These are phyloP conservation scores for Knipowitschia caucasica DNA, from an alignment of 2,797 vertebrate species.

Conservation along the genomic window DNA sequence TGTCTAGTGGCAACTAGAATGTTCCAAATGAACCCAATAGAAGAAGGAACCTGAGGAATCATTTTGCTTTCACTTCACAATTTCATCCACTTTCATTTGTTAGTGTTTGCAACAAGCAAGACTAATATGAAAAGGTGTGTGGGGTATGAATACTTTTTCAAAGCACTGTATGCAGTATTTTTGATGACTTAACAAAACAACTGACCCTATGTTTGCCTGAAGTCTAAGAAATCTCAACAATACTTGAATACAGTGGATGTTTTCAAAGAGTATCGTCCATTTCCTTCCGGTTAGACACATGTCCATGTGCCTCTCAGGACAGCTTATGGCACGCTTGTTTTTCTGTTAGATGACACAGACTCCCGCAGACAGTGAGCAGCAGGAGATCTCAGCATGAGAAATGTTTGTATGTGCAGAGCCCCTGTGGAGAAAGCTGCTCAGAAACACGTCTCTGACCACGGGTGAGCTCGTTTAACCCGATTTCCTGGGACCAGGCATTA, in stretches of 20 bases:
- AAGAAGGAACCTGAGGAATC: too few relatives aligned
- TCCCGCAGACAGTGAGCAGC: conserved; percentile 30
- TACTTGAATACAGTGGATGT: not conserved
- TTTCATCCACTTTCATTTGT: too few relatives aligned
- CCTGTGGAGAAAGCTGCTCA: conserved; percentile 36
- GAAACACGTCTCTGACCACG: conserved; percentile 20
- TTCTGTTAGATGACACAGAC: conserved; percentile 27
- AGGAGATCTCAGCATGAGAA: conserved; percentile 9
- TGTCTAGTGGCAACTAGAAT: too few relatives aligned
- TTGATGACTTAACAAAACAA: too few relatives aligned
- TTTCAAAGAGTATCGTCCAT: not conserved
- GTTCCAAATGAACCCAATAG: too few relatives aligned
- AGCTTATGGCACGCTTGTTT: conserved; percentile 14
- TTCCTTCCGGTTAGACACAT: not conserved
- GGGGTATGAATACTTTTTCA: too few relatives aligned
- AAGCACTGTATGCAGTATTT: too few relatives aligned
- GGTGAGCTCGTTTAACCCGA: conserved; percentile 17
- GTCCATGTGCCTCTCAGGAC: not conserved
- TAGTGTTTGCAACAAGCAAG: too few relatives aligned
- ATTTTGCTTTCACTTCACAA: too few relatives aligned
- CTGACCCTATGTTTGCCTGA: not conserved
- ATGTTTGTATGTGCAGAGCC: conserved; percentile 16
- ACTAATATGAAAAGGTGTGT: too few relatives aligned
- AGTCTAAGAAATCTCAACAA: not conserved
- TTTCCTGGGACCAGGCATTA: conserved; percentile 1